A percentile compares a stretch with the other conserved stretches of the same genome.
Conservation (phyloP, 2,113 vertebrate species). For the Brachypteracias leptosomus region DNA sequence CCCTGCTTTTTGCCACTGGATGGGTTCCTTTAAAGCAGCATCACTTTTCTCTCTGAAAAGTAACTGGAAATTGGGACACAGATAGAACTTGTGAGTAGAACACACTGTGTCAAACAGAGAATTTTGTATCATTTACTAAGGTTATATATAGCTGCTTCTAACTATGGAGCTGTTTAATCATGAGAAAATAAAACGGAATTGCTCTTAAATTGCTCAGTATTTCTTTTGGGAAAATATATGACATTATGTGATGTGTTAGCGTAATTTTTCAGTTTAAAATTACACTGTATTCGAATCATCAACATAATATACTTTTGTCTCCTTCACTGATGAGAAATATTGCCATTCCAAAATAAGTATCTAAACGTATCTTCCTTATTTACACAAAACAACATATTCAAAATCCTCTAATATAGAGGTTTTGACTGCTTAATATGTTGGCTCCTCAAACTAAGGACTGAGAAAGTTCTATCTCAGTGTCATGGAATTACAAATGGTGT, state of each 20-base stretch:
- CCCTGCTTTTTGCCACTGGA: not conserved
- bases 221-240: not conserved
- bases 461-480: not conserved
- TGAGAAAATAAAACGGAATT: not conserved
- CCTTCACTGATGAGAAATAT: not conserved
- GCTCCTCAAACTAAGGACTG: not conserved
- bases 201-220: not conserved
- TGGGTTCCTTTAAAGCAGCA: not conserved
- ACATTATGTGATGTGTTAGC: not conserved
- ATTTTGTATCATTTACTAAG: not conserved
- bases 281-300: not conserved
- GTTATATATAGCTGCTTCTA: not conserved
- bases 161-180: not conserved
- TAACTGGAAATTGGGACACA: not conserved
- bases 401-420: not conserved
- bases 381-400: not conserved
- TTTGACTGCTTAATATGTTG: not conserved
- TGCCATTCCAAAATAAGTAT: not conserved
- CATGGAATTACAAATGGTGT: not conserved
- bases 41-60: not conserved
- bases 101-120: rapidly evolving
- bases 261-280: not conserved
- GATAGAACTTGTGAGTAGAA: not conserved
- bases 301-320: not conserved
- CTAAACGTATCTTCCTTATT: not conserved